phyloP scores from a whole-genome alignment of 2,797 vertebrate genomes.

The Knipowitschia caucasica region DNA sequence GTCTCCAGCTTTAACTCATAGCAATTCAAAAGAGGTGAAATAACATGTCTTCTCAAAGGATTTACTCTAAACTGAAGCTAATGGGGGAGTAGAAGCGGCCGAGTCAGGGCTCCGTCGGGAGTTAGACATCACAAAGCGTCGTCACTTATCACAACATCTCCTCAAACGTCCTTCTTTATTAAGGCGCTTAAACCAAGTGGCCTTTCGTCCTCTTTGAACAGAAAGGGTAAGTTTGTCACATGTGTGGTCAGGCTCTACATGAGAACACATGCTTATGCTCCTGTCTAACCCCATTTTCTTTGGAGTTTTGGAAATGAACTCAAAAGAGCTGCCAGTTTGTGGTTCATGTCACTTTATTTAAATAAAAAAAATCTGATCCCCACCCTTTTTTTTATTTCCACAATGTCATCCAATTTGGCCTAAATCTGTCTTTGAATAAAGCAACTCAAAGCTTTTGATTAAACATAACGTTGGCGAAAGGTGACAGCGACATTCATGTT shows the following conservation, averaged over 20 bases:
- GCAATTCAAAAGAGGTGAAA: background rate
- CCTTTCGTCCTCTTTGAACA: slow-evolving; percentile 25
- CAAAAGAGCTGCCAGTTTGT: slow-evolving; percentile 37
- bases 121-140: slow-evolving; percentile 13
- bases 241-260: slow-evolving; percentile 47
- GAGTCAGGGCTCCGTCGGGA: slow-evolving; percentile 16
- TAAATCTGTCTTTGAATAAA: slow-evolving; percentile 55
- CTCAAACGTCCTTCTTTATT: slow-evolving; percentile 28
- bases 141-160: slow-evolving; percentile 40
- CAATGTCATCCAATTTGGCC: slow-evolving; percentile 51
- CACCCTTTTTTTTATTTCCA: slow-evolving; percentile 37
- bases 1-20: background rate
- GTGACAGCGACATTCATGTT: slow-evolving; percentile 49
- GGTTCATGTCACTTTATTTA: slow-evolving; percentile 38
- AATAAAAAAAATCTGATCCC: slow-evolving; percentile 52
- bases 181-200: slow-evolving; percentile 13
- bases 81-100: slow-evolving; percentile 17
- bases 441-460: slow-evolving; percentile 50
- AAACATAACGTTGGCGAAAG: slow-evolving; percentile 50
- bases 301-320: slow-evolving; percentile 41
- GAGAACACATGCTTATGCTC: slow-evolving; percentile 37
- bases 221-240: slow-evolving; percentile 33
- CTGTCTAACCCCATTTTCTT: slow-evolving; percentile 58
- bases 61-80: slow-evolving; percentile 2
- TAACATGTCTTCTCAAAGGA: slow-evolving; percentile 8